phyloP scores from a whole-genome alignment of 2,113 vertebrate species.

The Eublepharis macularius region DNA sequence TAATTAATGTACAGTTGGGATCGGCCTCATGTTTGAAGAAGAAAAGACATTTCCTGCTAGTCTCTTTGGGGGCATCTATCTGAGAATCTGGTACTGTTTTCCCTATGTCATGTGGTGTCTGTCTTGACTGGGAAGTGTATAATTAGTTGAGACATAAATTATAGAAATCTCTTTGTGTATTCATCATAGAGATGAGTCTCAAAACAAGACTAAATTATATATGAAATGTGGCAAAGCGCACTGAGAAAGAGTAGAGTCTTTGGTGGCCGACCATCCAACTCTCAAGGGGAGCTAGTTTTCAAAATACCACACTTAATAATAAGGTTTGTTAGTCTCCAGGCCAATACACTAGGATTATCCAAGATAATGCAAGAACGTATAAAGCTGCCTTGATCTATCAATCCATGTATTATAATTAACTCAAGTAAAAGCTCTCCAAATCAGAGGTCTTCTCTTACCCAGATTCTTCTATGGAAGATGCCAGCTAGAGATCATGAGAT shows the following conservation, averaged over 20 bases:
- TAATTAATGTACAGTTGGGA: constrained; percentile 17
- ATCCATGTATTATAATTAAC: too few species aligned
- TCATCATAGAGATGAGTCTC: constrained; percentile 16
- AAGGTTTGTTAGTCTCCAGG: not conserved
- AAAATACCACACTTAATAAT: not conserved
- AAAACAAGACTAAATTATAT: constrained; percentile 36
- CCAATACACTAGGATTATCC: not conserved
- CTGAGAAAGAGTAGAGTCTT: not conserved
- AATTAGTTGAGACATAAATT: constrained; percentile 39
- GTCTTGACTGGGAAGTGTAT: constrained; percentile 11
- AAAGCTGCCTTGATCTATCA: not conserved
- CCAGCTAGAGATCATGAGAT: too few species aligned
- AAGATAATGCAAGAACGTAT: not conserved
- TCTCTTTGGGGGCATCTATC: constrained; percentile 15
- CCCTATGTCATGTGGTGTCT: not conserved
- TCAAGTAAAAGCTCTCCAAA: too few species aligned
- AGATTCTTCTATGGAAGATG: too few species aligned
- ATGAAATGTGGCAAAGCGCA: constrained; percentile 36
- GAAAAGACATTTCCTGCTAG: constrained; percentile 3
- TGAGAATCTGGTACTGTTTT: constrained; percentile 31
- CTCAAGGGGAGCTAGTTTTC: not conserved
- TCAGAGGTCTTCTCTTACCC: too few species aligned
- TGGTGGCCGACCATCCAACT: not conserved
- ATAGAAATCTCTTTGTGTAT: constrained; percentile 10
- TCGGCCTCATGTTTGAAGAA: constrained; percentile 3